Conservation (phyloP, 2,113 vertebrate genomes). For the Nanger granti region DNA sequence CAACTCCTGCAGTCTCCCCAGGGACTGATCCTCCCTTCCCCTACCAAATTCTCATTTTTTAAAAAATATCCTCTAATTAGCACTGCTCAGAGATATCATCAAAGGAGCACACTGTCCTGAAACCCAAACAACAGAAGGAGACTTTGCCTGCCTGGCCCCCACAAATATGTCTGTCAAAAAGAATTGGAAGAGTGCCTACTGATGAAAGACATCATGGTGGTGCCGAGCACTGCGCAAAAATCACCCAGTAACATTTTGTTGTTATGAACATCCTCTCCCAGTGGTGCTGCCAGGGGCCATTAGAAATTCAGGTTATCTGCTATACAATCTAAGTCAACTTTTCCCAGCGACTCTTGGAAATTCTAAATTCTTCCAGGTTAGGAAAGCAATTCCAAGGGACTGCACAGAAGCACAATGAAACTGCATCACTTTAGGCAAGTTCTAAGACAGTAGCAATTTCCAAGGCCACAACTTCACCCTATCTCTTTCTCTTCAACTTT, state of each 20-base stretch:
- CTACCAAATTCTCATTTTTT: constrained; percentile 66
- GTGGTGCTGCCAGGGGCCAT: background rate
- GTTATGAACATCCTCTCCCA: constrained; percentile 24
- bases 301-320: constrained; percentile 43
- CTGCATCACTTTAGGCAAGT: background rate
- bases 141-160: constrained; percentile 50
- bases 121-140: constrained; percentile 55
- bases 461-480: background rate
- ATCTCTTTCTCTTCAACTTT: background rate
- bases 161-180: constrained; percentile 43
- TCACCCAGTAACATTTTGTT: constrained; percentile 19
- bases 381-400: background rate
- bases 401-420: background rate
- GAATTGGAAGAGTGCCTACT: constrained; percentile 42
- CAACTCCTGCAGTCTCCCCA: constrained; percentile 6
- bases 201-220: constrained; percentile 47
- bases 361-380: background rate
- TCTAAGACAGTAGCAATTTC: constrained; percentile 20
- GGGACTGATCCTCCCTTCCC: constrained; percentile 42
- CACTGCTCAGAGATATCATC: constrained; percentile 63
- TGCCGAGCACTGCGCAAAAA: constrained; percentile 42
- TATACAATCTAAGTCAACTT: background rate
- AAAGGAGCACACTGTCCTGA: constrained; percentile 61
- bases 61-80: constrained; percentile 62
- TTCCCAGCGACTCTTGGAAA: constrained; percentile 30